phyloP scores from a whole-genome alignment of 2,797 vertebrate species.

The Gambelia wislizenii region DNA sequence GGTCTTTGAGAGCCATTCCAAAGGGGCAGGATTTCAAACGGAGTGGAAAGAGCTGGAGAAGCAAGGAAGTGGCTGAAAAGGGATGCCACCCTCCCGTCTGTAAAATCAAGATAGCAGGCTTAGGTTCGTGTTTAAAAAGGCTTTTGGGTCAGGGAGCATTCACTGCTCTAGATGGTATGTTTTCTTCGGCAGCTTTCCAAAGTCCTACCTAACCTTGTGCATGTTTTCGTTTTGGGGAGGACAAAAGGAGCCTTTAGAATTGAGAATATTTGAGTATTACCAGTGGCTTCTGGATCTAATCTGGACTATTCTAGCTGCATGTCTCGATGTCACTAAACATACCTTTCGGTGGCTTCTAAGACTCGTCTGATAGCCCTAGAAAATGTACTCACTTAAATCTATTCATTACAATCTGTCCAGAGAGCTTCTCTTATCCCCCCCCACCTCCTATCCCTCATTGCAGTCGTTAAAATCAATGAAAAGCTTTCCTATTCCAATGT shows the following conservation, averaged over 20 bases:
- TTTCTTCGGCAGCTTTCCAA: constrained; percentile 3
- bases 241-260: constrained; percentile 8
- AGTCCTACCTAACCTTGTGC: neutral
- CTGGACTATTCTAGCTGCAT: constrained; percentile 9
- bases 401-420: neutral
- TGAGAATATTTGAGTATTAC: constrained; percentile 16
- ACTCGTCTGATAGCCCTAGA: neutral
- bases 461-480: neutral
- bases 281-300: neutral
- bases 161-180: constrained; percentile 3
- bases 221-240: constrained; percentile 22
- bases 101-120: constrained; percentile 34
- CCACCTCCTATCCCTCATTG: neutral
- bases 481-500: neutral
- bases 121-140: constrained; percentile 42
- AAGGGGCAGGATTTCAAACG: constrained; percentile 66
- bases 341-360: neutral
- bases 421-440: neutral
- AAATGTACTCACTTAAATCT: neutral
- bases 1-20: constrained; percentile 61
- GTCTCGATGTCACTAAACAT: neutral
- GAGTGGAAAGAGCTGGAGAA: constrained; percentile 58
- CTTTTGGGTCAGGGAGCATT: constrained; percentile 13
- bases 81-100: constrained; percentile 30
- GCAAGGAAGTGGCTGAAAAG: constrained; percentile 55